A percentile compares a stretch with the other conserved stretches of the same genome.
phyloP scores from a whole-genome alignment of 2,113 vertebrate genomes.

The Amazona guildingii region DNA sequence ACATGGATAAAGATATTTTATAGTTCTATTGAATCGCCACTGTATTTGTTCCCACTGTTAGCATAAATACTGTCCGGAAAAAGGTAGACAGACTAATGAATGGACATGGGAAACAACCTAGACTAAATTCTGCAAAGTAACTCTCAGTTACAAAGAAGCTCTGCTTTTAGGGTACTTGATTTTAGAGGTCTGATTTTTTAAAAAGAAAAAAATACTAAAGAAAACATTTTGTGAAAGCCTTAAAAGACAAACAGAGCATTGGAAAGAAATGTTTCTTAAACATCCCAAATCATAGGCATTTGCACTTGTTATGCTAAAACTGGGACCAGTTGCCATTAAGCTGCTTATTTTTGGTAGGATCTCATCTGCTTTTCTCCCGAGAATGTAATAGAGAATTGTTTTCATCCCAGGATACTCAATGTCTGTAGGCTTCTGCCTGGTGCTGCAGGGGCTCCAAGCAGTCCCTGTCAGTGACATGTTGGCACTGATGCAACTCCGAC shows the following conservation, averaged over 20 bases:
- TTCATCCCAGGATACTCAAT: neutral
- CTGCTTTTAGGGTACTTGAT: neutral
- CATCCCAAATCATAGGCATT: neutral
- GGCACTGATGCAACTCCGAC: neutral
- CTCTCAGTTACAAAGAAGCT: neutral
- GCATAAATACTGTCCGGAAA: neutral
- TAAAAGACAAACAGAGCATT: neutral
- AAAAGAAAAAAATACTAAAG: neutral
- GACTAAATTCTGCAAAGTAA: neutral
- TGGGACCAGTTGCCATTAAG: neutral
- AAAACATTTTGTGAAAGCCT: neutral
- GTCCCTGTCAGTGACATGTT: accelerated
- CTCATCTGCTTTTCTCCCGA: neutral
- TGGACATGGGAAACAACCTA: neutral
- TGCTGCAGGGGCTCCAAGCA: neutral
- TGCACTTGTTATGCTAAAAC: neutral
- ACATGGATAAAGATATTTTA: neutral
- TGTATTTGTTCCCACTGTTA: neutral
- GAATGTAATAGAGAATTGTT: neutral
- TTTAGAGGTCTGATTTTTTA: neutral
- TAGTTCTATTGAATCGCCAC: neutral
- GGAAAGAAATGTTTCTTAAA: neutral
- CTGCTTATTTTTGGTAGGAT: neutral
- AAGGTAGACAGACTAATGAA: neutral
- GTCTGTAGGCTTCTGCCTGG: neutral